Evolutionary conservation across 2,888 invertebrate species (phyloP).

Genomic region (Trilocha varians): DNA sequence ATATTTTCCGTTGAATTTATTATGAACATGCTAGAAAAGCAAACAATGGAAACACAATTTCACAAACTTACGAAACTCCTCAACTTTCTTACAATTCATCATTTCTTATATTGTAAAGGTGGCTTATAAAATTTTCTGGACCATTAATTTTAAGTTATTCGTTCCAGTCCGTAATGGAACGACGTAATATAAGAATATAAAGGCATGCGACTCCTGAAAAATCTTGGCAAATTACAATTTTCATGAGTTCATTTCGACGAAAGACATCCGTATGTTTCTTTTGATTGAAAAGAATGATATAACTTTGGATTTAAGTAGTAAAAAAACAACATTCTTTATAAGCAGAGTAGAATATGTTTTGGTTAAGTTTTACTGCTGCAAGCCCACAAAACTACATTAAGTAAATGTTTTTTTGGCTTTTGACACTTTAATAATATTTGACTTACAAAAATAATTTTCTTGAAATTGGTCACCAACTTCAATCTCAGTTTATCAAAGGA

Average conservation of each 20-base stretch:
- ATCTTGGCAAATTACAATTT: not conserved
- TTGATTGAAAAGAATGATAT: too few species aligned
- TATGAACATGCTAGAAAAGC: not conserved
- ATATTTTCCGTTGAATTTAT: not conserved
- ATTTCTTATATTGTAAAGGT: conserved; percentile 36
- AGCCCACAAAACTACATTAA: too few species aligned
- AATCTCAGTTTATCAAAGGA: too few species aligned
- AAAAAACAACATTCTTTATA: too few species aligned
- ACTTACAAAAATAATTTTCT: too few species aligned
- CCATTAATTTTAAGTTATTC: conserved; percentile 53
- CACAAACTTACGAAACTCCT: conserved; percentile 48
- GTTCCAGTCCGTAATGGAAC: conserved; percentile 22
- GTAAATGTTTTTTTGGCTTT: too few species aligned
- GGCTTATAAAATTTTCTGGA: conserved; percentile 52
- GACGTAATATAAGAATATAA: not conserved
- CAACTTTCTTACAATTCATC: conserved; percentile 54
- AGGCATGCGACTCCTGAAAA: not conserved
- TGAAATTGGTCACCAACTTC: too few species aligned
- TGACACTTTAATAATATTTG: too few species aligned
- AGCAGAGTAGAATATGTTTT: too few species aligned
- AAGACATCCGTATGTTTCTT: too few species aligned
- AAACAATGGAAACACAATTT: conserved; percentile 29
- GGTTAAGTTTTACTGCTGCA: too few species aligned
- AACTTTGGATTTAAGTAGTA: too few species aligned
- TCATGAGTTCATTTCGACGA: not conserved